Evolutionary conservation across 2,888 invertebrate genomes (phyloP).

Genomic region (Rhorus exstirpatorius): DNA sequence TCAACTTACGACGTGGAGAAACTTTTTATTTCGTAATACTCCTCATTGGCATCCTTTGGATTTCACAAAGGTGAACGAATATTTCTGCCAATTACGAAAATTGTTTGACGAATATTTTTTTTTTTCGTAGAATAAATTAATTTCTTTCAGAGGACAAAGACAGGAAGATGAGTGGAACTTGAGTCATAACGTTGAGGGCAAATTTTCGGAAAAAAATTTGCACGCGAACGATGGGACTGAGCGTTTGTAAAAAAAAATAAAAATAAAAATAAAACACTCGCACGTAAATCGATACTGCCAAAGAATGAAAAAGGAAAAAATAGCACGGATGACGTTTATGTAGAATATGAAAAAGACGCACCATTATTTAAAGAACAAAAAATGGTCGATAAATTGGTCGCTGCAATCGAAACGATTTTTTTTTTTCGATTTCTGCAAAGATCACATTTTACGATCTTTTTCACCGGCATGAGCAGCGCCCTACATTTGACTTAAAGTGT

Average conservation of each 20-base stretch:
- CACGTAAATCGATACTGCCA: constrained; percentile 71
- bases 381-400: background rate
- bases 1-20: too few species aligned
- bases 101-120: too few species aligned
- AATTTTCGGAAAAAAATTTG: constrained; percentile 2
- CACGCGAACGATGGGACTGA: background rate
- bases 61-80: too few species aligned
- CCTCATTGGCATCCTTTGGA: too few species aligned
- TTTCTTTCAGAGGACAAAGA: too few species aligned
- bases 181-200: constrained; percentile 8
- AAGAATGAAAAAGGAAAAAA: constrained; percentile 33
- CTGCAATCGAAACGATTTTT: background rate
- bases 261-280: constrained; percentile 28
- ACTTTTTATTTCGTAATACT: too few species aligned
- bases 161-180: constrained; percentile 17
- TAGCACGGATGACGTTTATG: constrained; percentile 55
- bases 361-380: background rate
- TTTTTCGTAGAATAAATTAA: too few species aligned
- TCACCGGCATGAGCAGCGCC: constrained; percentile 9
- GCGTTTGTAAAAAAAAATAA: background rate
- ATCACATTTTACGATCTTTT: constrained; percentile 9
- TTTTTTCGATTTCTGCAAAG: too few species aligned
- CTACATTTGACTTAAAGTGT: constrained; percentile 15
- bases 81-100: too few species aligned
- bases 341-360: constrained; percentile 61